Conservation (phyloP, 2,888 invertebrate genomes). For the Ptilodon capucinus region DNA sequence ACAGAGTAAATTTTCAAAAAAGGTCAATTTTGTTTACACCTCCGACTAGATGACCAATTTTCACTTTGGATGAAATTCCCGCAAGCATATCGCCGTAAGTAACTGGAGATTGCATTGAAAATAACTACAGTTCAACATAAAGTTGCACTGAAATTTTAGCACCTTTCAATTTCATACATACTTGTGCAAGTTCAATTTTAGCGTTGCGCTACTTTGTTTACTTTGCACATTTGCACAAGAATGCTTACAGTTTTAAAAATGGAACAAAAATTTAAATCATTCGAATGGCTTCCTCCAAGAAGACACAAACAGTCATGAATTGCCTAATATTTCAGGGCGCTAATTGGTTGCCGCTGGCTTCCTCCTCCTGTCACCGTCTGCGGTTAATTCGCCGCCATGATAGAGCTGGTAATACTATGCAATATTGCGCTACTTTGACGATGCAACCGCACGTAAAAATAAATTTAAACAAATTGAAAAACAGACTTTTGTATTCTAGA, state of each 20-base stretch:
- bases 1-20: too few relatives aligned
- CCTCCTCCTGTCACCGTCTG: slow-evolving; percentile 5
- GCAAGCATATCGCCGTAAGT: too few relatives aligned
- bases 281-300: not conserved
- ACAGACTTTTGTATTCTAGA: too few relatives aligned
- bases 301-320: not conserved
- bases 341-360: not conserved
- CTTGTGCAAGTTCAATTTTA: not conserved
- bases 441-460: slow-evolving; percentile 12
- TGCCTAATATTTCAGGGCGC: not conserved
- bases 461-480: too few relatives aligned
- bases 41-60: too few relatives aligned
- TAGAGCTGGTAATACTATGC: slow-evolving; percentile 11
- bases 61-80: too few relatives aligned
- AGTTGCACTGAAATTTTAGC: not conserved
- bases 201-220: not conserved
- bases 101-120: too few relatives aligned
- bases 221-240: not conserved
- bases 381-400: slow-evolving; percentile 23
- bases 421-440: slow-evolving; percentile 14
- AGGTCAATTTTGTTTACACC: too few relatives aligned
- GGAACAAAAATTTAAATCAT: too few relatives aligned
- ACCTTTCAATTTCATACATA: not conserved
- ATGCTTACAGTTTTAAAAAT: too few relatives aligned
- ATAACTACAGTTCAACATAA: not conserved